These are phyloP conservation scores for Pipra filicauda DNA, from an alignment of 2,113 vertebrate species.

Conservation along the genomic window DNA sequence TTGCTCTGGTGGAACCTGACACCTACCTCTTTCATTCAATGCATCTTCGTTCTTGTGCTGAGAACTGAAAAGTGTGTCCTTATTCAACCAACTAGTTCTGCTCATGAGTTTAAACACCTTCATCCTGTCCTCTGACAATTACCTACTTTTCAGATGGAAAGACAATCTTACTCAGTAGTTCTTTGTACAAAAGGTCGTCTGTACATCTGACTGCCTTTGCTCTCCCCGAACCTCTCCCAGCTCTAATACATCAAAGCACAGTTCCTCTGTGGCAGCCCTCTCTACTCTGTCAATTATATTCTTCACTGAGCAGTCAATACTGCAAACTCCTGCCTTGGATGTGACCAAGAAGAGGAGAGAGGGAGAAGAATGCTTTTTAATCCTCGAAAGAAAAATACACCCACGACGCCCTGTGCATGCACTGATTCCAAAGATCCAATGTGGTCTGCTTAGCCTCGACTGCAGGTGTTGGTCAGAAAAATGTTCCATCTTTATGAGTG, in stretches of 20 bases:
- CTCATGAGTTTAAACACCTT: not conserved
- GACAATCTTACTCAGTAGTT: not conserved
- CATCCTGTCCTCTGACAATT: not conserved
- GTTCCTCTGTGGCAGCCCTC: not conserved
- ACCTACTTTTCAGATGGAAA: not conserved
- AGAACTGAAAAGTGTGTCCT: not conserved
- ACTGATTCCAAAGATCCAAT: not conserved
- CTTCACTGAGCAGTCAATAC: not conserved
- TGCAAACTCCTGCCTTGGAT: not conserved
- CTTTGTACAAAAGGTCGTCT: not conserved
- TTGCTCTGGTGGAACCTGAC: not conserved
- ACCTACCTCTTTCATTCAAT: not conserved
- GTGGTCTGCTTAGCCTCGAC: not conserved
- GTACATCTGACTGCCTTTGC: not conserved
- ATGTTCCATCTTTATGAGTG: not conserved
- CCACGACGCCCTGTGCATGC: fast-evolving
- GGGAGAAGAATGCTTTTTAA: not conserved
- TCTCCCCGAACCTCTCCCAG: not conserved
- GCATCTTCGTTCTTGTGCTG: not conserved
- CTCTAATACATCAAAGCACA: not conserved
- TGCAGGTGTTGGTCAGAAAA: not conserved
- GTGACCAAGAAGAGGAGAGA: not conserved
- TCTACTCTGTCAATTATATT: not conserved
- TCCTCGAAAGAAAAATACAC: not conserved
- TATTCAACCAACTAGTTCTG: not conserved